Evolutionary conservation across 2,797 vertebrate genomes (phyloP), one percentile per base, ranked within the genome.

Genomic region (Mycteria americana): DNA sequence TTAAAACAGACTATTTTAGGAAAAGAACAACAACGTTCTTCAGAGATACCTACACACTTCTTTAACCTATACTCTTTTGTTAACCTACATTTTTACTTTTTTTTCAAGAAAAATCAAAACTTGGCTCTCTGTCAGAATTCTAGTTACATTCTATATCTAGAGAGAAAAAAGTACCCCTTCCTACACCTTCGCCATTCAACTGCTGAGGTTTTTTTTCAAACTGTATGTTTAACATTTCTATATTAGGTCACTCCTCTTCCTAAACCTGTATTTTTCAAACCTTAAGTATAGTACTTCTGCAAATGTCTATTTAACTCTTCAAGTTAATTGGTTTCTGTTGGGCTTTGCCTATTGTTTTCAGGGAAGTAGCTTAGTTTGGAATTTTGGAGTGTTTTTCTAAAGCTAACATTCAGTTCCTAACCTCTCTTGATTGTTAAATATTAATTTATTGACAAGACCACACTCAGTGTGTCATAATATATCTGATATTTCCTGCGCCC

Each of bases 311-410:
- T 95, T 95, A 93, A 92, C 86, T 24, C 74, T 76, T 80, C 60
- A 95, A 77, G 80, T 82, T 87, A 95, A 95, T 95, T 97, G 94
- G 94, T 97, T 97, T 96, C 93, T 95, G 53, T 95, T 94, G 65
- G 60, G 37, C 16, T 94, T 86, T 91, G 57, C 27, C 70, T 92
- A 77, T 85, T 93, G 67, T 92, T 95, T 96, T 93, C 19, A 13
- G 48, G 63, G 54, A 94, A 81, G 43, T 14, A 90, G 46, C 48
- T 95, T 79, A 80, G 95, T 68, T 70, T 94, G 93, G 77, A 95
- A 91, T 86, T 89, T 78, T 90, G 3, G 41, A 96, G 84, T 95
- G 93, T 57, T 95, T 96, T 93, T 77, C 92, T 94, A 95, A 94
- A 91, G 89, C 82, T 89, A 96, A 96, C 94, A 87, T 94, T 95